Evolutionary conservation across 2,888 invertebrate species (phyloP), one percentile per base, ranked within the genome.

Genomic region (Anorthoa munda): DNA sequence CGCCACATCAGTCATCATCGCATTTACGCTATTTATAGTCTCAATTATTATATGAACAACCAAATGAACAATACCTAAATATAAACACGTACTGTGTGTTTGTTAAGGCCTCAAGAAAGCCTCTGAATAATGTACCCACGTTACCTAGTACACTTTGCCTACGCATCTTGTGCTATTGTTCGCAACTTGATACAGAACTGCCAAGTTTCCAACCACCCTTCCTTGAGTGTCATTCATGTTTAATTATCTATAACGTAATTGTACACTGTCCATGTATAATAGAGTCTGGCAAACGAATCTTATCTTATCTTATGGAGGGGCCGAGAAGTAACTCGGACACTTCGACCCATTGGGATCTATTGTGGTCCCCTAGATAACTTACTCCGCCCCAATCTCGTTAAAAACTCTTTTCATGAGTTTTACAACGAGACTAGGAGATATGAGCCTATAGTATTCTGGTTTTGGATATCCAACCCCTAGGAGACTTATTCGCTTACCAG

Each of bases 91-190:
- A 63, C 55, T 72, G 66, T 72, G 65, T 60, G 68, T 72, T 80
- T 75, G 75, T 69, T 60, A 73, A 77, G 61, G 48, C 66, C 11
- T 60, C 51, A 61, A 53, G 73, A 64, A 77, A 75, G 69, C 70
- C 31, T 63, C 50, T 70, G 63, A 84, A 84, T 77, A 66, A 72
- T 51, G 61, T 69, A 75, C 73, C 75, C 59, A 59, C 66, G 71
- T 74, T 75, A 61, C 71, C 66, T 86, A 66, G 39, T 60, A 68
- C 45, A 82, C 67, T 74, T 72, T 68, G 70, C 59, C 72, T 50
- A 84, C 71, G 71, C 63, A 58, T 77, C 84, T 83, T 66, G 70
- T 48, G 82, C 76, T 74, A 72, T 86, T 86, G 85, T 86, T 75
- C 53, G 31, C 39, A 81, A 86, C 72, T 86, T 82, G 73, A 71